Evolutionary conservation across 2,888 invertebrate genomes (phyloP).

Genomic region (Teleogryllus oceanicus): DNA sequence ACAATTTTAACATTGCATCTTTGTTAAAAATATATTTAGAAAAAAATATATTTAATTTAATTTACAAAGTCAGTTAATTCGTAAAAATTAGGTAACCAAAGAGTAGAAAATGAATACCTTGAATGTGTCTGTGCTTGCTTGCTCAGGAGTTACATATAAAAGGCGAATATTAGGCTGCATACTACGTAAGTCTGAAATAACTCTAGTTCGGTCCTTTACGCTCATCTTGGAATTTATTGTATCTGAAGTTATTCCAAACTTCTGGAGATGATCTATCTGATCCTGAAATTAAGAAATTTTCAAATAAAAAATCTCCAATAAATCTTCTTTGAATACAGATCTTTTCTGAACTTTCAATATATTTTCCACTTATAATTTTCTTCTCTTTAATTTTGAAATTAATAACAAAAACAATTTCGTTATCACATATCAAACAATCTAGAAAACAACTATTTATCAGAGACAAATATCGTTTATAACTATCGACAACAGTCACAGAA

Average conservation of each 20-base stretch:
- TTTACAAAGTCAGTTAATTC: constrained; percentile 20
- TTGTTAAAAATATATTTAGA: neutral
- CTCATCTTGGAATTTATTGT: constrained; percentile 91
- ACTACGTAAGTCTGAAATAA: constrained; percentile 72
- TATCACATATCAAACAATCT: too few relatives aligned
- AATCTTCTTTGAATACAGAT: too few relatives aligned
- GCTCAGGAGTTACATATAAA: constrained; percentile 95
- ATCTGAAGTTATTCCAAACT: constrained; percentile 74
- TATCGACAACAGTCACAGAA: too few relatives aligned
- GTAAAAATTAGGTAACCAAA: neutral
- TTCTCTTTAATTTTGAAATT: too few relatives aligned
- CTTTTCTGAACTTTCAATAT: too few relatives aligned
- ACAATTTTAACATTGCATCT: constrained; percentile 34
- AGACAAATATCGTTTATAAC: too few relatives aligned
- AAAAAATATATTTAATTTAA: neutral
- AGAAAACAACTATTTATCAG: too few relatives aligned
- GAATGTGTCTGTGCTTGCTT: constrained; percentile 77
- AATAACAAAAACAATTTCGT: too few relatives aligned
- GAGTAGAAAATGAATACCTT: constrained; percentile 47
- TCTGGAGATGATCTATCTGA: constrained; percentile 83
- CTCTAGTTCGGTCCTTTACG: constrained; percentile 68
- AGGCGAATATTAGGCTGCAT: constrained; percentile 74
- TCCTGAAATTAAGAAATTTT: constrained; percentile 55
- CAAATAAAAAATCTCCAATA: constrained; percentile 21
- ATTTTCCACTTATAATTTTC: too few relatives aligned